Evolutionary conservation across 2,113 vertebrate genomes (phyloP).

Genomic region (Boulengeromyrus knoepffleri): DNA sequence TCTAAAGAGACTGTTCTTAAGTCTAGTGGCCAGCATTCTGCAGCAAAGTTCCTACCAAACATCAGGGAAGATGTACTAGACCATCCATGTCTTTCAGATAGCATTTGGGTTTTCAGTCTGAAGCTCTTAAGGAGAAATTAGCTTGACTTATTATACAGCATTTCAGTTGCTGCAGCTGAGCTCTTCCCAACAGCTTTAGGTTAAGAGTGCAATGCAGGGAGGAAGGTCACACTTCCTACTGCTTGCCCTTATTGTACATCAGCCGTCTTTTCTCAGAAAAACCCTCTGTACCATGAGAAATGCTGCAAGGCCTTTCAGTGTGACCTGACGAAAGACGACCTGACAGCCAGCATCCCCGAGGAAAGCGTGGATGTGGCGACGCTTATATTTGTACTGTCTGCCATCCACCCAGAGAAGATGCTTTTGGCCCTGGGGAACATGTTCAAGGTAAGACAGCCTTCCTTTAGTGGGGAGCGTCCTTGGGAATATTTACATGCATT

Average conservation of each 20-base stretch:
- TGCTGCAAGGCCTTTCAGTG: constrained; percentile 87
- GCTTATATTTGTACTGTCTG: constrained; percentile 90
- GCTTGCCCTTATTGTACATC: background rate
- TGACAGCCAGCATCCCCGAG: constrained; percentile 64
- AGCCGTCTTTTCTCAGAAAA: constrained; percentile 60
- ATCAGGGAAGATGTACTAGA: background rate
- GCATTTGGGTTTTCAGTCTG: background rate
- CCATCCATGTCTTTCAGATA: background rate
- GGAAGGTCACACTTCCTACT: background rate
- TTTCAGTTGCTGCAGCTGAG: background rate
- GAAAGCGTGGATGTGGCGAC: constrained; percentile 74
- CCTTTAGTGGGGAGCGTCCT: background rate
- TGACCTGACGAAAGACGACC: constrained; percentile 83
- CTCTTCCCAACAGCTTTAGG: background rate
- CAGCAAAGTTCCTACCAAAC: background rate
- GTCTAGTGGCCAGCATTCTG: background rate
- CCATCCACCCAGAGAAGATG: constrained; percentile 94
- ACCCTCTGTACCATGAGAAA: constrained; percentile 66
- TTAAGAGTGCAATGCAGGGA: background rate
- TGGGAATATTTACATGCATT: background rate
- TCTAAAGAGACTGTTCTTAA: background rate
- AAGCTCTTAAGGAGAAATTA: background rate
- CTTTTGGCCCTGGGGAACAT: constrained; percentile 72
- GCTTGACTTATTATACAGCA: background rate
- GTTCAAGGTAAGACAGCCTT: constrained; percentile 61